Evolutionary conservation across 2,113 vertebrate genomes (phyloP).

Genomic region (Osmerus eperlanus): DNA sequence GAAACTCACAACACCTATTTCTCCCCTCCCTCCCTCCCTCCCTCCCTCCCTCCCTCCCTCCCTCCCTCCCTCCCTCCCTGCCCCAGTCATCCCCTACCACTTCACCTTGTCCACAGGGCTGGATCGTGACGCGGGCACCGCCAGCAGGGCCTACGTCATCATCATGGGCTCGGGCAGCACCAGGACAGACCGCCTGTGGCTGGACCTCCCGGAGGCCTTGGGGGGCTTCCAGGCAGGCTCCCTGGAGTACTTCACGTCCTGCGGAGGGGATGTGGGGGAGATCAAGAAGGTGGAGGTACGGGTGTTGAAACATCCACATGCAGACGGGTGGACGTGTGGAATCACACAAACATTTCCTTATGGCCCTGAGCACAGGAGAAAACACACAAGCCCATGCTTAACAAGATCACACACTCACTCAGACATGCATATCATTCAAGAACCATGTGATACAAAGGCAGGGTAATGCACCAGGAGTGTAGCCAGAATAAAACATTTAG

Average conservation of each 20-base stretch:
- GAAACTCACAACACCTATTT: too few relatives aligned
- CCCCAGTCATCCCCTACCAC: constrained; percentile 89
- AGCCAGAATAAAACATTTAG: too few relatives aligned
- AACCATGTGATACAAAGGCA: too few relatives aligned
- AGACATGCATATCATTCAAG: too few relatives aligned
- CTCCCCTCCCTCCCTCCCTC: too few relatives aligned
- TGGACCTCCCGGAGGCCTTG: constrained; percentile 79
- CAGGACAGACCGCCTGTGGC: constrained; percentile 83
- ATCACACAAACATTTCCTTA: too few relatives aligned
- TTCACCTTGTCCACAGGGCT: constrained; percentile 82
- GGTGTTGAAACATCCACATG: neutral
- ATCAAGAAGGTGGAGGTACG: constrained; percentile 94
- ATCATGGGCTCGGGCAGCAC: constrained; percentile 79
- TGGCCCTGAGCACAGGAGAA: too few relatives aligned
- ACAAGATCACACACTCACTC: too few relatives aligned
- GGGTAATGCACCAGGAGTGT: too few relatives aligned
- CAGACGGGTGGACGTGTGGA: neutral
- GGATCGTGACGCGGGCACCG: constrained; percentile 82
- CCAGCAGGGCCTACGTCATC: constrained; percentile 86
- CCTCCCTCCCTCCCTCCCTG: constrained; percentile 18
- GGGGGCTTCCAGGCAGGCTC: constrained; percentile 80
- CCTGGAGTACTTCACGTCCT: constrained; percentile 83
- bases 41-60: too few relatives aligned
- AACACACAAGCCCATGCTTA: too few relatives aligned
- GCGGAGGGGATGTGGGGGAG: constrained; percentile 83